Conservation (phyloP, 2,888 invertebrate species). For the Habroteleia sp. region DNA sequence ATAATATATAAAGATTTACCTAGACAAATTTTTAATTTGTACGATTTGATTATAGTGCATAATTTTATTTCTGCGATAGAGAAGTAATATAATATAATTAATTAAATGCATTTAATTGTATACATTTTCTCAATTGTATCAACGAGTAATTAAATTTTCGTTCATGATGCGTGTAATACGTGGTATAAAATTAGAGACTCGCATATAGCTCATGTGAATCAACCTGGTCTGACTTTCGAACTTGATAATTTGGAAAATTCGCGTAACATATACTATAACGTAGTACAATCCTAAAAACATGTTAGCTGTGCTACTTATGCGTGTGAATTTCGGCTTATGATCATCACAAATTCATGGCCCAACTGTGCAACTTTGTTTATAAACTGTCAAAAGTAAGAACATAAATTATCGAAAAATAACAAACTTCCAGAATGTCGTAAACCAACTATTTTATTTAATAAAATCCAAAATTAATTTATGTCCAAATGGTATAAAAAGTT, state of each 20-base stretch:
- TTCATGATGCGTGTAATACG: constrained; percentile 18
- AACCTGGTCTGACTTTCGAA: constrained; percentile 56
- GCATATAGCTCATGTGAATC: constrained; percentile 43
- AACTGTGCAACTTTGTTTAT: constrained; percentile 61
- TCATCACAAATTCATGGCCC: constrained; percentile 64
- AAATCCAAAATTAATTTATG: constrained; percentile 32
- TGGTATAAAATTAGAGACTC: constrained; percentile 25
- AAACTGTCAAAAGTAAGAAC: constrained; percentile 58
- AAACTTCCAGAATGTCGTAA: constrained; percentile 47
- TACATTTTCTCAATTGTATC: constrained; percentile 14
- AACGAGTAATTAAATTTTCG: constrained; percentile 26
- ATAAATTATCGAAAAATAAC: constrained; percentile 63
- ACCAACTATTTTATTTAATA: constrained; percentile 41
- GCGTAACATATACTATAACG: constrained; percentile 56
- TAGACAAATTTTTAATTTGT: too few relatives aligned
- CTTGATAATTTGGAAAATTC: constrained; percentile 64
- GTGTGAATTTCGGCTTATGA: constrained; percentile 64
- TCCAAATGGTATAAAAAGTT: constrained; percentile 32
- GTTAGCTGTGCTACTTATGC: constrained; percentile 57
- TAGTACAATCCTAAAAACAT: constrained; percentile 62
- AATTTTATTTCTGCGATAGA: too few relatives aligned
- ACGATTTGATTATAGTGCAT: too few relatives aligned
- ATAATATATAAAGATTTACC: too few relatives aligned
- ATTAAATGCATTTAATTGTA: constrained; percentile 3
- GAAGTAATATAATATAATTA: too few relatives aligned